Percentiles rank a stretch among this genome's conserved stretches.
Conservation (phyloP, 2,113 vertebrate species). For the Cryptotis parvus region DNA sequence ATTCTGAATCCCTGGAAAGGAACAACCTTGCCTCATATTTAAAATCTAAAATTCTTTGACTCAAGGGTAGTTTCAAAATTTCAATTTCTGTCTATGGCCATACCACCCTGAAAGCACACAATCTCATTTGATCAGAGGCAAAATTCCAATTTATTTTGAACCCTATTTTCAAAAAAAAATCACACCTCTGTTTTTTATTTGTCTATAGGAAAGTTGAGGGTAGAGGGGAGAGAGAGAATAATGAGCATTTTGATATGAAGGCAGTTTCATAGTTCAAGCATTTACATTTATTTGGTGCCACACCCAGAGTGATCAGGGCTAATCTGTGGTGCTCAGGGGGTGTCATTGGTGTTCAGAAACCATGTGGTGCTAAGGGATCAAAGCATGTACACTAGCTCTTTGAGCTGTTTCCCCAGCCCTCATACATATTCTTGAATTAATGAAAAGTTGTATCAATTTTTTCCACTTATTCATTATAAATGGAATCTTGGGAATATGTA, state of each 20-base stretch:
- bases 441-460: conserved; percentile 20
- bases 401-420: too few species aligned
- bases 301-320: too few species aligned
- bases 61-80: conserved; percentile 21
- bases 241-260: not conserved
- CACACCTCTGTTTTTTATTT: conserved; percentile 22
- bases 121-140: too few species aligned
- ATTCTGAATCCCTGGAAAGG: not conserved
- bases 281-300: too few species aligned
- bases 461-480: conserved; percentile 23
- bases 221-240: not conserved
- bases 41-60: conserved; percentile 7
- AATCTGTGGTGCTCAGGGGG: too few species aligned
- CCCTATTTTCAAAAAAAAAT: conserved; percentile 9
- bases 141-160: not conserved
- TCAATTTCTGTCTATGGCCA: too few species aligned
- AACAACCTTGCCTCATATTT: not conserved
- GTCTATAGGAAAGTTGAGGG: not conserved
- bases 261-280: not conserved
- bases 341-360: too few species aligned
- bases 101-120: too few species aligned
- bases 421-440: not conserved
- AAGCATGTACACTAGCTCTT: too few species aligned
- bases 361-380: too few species aligned
- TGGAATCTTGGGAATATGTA: not conserved